These are phyloP conservation scores for Takifugu ocellatus DNA, from an alignment of 2,797 vertebrate genomes.

Conservation along the genomic window DNA sequence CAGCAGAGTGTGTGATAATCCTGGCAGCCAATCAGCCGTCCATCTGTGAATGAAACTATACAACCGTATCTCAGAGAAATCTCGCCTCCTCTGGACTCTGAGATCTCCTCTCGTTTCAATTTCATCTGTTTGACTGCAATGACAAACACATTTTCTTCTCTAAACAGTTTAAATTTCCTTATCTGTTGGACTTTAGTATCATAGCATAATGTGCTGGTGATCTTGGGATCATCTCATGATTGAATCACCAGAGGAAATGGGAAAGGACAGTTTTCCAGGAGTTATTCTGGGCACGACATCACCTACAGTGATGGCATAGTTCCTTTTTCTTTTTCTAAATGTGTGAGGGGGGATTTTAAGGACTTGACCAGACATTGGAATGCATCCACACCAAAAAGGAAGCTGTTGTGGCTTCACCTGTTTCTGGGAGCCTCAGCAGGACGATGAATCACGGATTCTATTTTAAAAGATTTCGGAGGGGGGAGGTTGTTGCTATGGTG, in stretches of 20 bases:
- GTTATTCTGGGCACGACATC: constrained; percentile 16
- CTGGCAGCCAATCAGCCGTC: constrained; percentile 5
- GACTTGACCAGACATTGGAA: constrained; percentile 16
- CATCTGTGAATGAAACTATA: constrained; percentile 4
- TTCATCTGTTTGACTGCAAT: not conserved
- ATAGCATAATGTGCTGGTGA: constrained; percentile 40
- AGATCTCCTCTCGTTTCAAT: not conserved
- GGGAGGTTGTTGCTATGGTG: not conserved
- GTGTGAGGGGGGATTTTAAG: constrained; percentile 30
- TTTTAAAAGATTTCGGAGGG: constrained; percentile 2
- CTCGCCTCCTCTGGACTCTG: too few relatives aligned
- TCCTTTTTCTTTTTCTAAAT: constrained; percentile 21
- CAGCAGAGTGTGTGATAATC: constrained; percentile 3
- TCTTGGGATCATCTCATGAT: constrained; percentile 46
- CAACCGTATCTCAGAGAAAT: not conserved
- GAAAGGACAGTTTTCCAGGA: constrained; percentile 56
- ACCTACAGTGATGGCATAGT: constrained; percentile 17
- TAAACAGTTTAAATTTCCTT: not conserved
- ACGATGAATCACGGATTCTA: constrained; percentile 19
- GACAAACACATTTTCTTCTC: not conserved
- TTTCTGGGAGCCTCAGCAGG: constrained; percentile 28
- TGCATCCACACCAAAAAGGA: constrained; percentile 19
- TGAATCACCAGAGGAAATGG: constrained; percentile 61
- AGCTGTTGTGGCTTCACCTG: constrained; percentile 17
- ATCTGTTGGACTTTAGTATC: not conserved